A percentile compares a stretch with the other conserved stretches of the same genome.
Conservation (phyloP, 2,888 invertebrate species). For the Scrobipalpa atriplicella region DNA sequence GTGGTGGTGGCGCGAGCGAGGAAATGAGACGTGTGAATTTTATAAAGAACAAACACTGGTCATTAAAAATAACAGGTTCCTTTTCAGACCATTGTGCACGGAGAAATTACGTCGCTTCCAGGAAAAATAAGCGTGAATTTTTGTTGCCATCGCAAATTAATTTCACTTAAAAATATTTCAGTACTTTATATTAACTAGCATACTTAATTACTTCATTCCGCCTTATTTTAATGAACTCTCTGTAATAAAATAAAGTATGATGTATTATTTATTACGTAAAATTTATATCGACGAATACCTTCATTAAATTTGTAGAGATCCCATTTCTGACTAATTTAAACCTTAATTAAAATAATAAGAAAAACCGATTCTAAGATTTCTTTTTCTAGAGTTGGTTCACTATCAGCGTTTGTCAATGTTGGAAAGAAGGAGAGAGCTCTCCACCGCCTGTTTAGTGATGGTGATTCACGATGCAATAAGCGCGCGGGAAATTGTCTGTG, state of each 20-base stretch:
- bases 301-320: too few relatives aligned
- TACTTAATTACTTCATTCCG: not conserved
- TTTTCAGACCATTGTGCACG: not conserved
- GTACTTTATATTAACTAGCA: not conserved
- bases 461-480: constrained; percentile 29
- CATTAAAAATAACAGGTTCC: not conserved
- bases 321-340: too few relatives aligned
- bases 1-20: not conserved
- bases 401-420: not conserved
- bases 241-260: not conserved
- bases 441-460: constrained; percentile 10
- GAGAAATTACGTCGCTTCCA: not conserved
- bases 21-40: constrained; percentile 21
- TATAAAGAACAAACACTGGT: not conserved
- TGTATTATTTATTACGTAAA: not conserved
- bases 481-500: constrained; percentile 29
- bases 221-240: constrained; percentile 2
- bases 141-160: not conserved
- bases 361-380: not conserved
- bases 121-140: not conserved
- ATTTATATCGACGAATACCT: too few relatives aligned
- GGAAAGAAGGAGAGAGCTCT: not conserved
- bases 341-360: too few relatives aligned
- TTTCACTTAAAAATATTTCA: not conserved
- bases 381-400: not conserved